Conservation (phyloP, 2,888 invertebrate species). For the Slavum lentiscoides region DNA sequence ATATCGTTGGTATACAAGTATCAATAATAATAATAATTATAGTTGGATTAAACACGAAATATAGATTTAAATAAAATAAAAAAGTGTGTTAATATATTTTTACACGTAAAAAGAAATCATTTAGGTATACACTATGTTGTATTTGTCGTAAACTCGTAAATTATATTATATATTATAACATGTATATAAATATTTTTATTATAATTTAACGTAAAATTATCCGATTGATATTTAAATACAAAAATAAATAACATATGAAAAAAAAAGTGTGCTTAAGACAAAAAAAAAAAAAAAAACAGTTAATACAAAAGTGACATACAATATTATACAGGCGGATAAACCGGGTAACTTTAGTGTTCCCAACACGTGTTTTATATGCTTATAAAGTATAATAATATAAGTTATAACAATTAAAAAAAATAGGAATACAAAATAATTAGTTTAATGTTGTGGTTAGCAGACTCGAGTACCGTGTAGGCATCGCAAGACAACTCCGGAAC, state of each 20-base stretch:
- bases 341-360: conserved; percentile 10
- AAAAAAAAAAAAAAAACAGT: neutral
- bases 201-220: neutral
- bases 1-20: neutral
- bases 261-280: neutral
- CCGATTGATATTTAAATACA: neutral
- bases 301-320: neutral
- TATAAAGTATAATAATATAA: neutral
- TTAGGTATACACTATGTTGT: no score
- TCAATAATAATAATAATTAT: no score
- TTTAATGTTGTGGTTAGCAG: neutral
- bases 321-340: neutral
- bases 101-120: no score
- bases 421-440: conserved; percentile 9
- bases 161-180: no score
- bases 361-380: no score
- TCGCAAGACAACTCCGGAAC: neutral
- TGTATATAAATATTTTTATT: no score
- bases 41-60: no score
- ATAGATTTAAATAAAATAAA: no score
- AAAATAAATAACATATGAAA: conserved; percentile 19
- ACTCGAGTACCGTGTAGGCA: neutral
- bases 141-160: no score
- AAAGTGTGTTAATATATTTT: no score
- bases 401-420: neutral